Evolutionary conservation across 2,797 vertebrate genomes (phyloP), one percentile per base, ranked within the genome.

Genomic region (Nyctalus aviator): DNA sequence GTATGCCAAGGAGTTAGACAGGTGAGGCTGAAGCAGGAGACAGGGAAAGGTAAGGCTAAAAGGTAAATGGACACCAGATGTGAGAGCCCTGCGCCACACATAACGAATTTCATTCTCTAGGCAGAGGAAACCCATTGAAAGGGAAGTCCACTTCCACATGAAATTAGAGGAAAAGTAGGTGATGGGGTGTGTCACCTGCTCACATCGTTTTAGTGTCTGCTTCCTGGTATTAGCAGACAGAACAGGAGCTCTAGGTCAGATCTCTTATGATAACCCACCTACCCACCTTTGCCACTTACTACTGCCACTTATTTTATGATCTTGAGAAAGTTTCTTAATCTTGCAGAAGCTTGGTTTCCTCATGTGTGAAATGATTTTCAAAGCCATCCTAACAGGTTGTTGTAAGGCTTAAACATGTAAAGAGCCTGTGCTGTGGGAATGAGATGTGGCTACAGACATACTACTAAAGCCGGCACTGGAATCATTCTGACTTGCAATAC

Each of bases 401-500:
- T 20, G 6, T 59, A 48, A 88, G 41, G 25, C 59, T 37, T 59
- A 30, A 25, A 35, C 44, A 23, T 21, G 6, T 23, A 1, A 62
- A 44, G 21, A 14, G n/a, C 50, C 13, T 1, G 12, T 27, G 13
- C 20, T 0, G 1, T 57, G 23, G 78, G n/a, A 27, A 37, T 3
- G 10, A 17, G 55, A 15, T 8, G 1, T 3, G 6, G 35, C 53
- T 62, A 4, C 15, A 15, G 53, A 17, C 2, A 0, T 9, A 12
- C 21, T 14, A n/a, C 5, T 17, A 21, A 18, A 86, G 44, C 32
- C 0, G 11, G 37, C 18, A 4, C 30, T 8, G 79, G 13, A 23
- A 1, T 2, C 2, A 0, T 30, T 46, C n/a, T 32, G 11, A 21
- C 2, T 46, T 73, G 23, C 13, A 8, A 2, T 1, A 8, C 18